Conservation (phyloP, 2,113 vertebrate genomes). For the Hiodon alosoides region DNA sequence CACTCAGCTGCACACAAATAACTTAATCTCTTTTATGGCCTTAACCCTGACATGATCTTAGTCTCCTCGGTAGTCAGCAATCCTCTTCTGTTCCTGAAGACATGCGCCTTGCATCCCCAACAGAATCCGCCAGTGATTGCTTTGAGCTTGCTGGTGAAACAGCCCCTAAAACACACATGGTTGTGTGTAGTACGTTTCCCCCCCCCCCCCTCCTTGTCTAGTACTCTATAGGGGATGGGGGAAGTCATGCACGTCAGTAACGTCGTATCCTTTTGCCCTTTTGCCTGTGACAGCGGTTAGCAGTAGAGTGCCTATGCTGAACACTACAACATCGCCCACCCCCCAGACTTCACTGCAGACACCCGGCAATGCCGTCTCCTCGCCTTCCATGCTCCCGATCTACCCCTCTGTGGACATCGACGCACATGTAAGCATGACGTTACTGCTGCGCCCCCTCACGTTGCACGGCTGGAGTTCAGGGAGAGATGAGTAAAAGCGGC, state of each 20-base stretch:
- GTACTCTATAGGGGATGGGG: background rate
- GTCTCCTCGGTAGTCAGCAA: no score
- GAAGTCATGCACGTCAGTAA: background rate
- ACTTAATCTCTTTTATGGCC: no score
- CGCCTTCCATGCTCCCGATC: conserved; percentile 79
- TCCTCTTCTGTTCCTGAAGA: no score
- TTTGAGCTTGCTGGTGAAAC: background rate
- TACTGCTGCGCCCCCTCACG: background rate
- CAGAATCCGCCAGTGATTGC: no score
- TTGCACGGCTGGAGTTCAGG: no score
- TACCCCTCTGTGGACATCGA: conserved; percentile 97
- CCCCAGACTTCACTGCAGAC: conserved; percentile 73
- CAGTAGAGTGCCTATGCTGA: conserved; percentile 83
- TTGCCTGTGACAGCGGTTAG: conserved; percentile 77
- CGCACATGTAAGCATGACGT: conserved; percentile 78
- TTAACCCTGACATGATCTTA: no score
- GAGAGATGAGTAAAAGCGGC: background rate
- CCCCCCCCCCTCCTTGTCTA: background rate
- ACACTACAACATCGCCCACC: conserved; percentile 76
- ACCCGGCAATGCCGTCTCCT: conserved; percentile 68
- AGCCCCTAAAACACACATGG: background rate
- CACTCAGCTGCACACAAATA: no score
- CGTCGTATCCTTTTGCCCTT: conserved; percentile 28
- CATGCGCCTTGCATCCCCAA: no score
- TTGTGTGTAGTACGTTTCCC: background rate